These are phyloP conservation scores for Lynx canadensis DNA, from an alignment of 2,113 vertebrate genomes.

Conservation along the genomic window DNA sequence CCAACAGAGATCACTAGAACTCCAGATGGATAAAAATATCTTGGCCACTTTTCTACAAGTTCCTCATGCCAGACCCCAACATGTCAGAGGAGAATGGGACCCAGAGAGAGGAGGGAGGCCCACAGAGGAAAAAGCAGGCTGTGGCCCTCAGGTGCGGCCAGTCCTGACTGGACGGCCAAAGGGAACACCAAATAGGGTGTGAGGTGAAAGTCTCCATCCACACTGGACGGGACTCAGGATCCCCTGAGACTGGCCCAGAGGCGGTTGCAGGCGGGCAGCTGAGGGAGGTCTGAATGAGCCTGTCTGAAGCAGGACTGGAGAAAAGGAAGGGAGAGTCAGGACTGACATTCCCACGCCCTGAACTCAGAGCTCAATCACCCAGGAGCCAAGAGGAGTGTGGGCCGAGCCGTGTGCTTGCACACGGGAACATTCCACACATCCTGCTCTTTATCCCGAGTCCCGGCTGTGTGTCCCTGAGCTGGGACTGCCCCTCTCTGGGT, in stretches of 20 bases:
- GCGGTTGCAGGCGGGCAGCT: fast-evolving
- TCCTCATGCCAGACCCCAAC: background rate
- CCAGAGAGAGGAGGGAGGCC: background rate
- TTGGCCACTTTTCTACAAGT: background rate
- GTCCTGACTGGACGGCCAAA: too few species aligned
- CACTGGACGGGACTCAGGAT: background rate
- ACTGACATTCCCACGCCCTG: background rate
- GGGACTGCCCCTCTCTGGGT: background rate
- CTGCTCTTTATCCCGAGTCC: background rate
- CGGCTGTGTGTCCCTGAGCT: background rate
- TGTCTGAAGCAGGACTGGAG: background rate
- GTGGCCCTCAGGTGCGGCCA: background rate
- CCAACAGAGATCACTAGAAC: too few species aligned
- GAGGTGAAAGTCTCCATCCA: background rate
- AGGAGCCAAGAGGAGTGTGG: background rate
- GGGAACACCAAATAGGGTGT: fast-evolving
- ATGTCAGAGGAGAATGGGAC: background rate
- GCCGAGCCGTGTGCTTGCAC: fast-evolving
- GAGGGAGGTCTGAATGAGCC: background rate
- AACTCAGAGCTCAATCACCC: background rate
- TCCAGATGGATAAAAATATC: background rate
- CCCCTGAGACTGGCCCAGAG: background rate
- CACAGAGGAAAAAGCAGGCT: background rate
- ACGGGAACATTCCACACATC: fast-evolving
- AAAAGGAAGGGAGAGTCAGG: background rate